Percentiles rank a stretch among this genome's conserved stretches.
Conservation (phyloP, 2,888 invertebrate species). For the Drosophila paranaensis region DNA sequence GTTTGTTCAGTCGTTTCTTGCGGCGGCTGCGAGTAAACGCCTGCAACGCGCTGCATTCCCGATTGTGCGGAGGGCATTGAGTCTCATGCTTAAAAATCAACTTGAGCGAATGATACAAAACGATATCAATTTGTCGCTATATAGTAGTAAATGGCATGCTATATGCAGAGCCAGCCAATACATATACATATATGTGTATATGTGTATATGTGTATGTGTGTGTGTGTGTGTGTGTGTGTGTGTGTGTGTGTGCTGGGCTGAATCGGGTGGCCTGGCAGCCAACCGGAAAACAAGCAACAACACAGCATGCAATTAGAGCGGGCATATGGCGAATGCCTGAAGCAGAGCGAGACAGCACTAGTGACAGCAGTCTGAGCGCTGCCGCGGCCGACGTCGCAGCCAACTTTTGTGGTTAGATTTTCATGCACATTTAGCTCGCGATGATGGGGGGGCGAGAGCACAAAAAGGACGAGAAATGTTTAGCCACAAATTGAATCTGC, state of each 20-base stretch:
- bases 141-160: slow-evolving; percentile 60
- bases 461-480: slow-evolving; percentile 76
- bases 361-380: slow-evolving; percentile 31
- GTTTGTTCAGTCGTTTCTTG: slow-evolving; percentile 3
- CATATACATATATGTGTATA: neutral
- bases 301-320: slow-evolving; percentile 63
- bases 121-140: slow-evolving; percentile 80
- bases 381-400: slow-evolving; percentile 17
- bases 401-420: slow-evolving; percentile 65
- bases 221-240: neutral
- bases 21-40: slow-evolving; percentile 29
- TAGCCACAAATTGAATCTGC: slow-evolving; percentile 74
- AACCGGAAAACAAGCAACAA: slow-evolving; percentile 84
- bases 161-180: slow-evolving; percentile 27
- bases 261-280: slow-evolving; percentile 64
- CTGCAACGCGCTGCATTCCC: slow-evolving; percentile 19
- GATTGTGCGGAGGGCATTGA: slow-evolving; percentile 49
- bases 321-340: slow-evolving; percentile 21
- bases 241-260: neutral
- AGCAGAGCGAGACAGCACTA: slow-evolving; percentile 51
- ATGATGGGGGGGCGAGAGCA: slow-evolving; percentile 40
- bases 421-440: slow-evolving; percentile 81
- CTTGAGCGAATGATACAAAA: slow-evolving; percentile 79
- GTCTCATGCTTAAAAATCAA: slow-evolving; percentile 75
- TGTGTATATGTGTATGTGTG: neutral